Evolutionary conservation across 92 coral and sea anemone genomes (phyloP).

Genomic region (Anthopleura xanthogrammica): DNA sequence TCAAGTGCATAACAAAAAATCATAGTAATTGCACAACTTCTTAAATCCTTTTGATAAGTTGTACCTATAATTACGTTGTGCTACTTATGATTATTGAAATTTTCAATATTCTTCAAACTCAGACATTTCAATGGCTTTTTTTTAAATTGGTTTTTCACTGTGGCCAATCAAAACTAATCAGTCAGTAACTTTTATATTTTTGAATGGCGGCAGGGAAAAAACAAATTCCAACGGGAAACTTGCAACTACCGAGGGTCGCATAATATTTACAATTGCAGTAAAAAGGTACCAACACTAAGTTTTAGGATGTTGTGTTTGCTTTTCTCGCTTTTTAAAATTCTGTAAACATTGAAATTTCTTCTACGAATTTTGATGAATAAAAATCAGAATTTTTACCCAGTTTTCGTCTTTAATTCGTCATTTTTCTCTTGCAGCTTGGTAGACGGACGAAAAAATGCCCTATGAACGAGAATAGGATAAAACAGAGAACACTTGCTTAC

Average conservation of each 20-base stretch:
- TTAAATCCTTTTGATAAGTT: neutral
- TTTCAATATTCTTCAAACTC: too few relatives aligned
- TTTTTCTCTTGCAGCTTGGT: constrained; percentile 48
- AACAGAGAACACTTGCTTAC: neutral
- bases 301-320: too few relatives aligned
- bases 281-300: neutral
- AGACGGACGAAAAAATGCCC: constrained; percentile 60
- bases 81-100: neutral
- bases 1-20: neutral
- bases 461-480: constrained; percentile 1
- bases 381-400: neutral
- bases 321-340: too few relatives aligned
- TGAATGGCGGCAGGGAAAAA: too few relatives aligned
- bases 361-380: neutral
- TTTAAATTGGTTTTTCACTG: too few relatives aligned
- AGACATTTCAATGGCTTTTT: too few relatives aligned
- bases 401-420: constrained; percentile 5
- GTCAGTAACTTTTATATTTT: too few relatives aligned
- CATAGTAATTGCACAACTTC: neutral
- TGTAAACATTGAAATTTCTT: too few relatives aligned
- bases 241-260: too few relatives aligned
- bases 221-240: too few relatives aligned
- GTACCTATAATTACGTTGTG: neutral
- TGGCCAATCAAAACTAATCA: too few relatives aligned
- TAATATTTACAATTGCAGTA: too few relatives aligned